Conservation (phyloP, 2,113 vertebrate genomes). For the Formicarius rufipectus region DNA sequence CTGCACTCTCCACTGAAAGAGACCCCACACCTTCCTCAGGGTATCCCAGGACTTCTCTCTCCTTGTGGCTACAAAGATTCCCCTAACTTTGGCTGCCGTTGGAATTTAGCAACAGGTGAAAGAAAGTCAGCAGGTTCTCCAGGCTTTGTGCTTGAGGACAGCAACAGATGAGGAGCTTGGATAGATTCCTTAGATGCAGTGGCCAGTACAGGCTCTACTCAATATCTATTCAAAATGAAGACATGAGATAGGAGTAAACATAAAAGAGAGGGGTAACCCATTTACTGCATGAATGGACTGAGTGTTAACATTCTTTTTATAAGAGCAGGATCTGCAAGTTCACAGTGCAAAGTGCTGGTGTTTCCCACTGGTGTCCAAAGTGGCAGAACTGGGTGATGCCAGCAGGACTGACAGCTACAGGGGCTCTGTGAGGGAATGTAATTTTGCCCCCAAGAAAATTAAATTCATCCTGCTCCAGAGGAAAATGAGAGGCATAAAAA, state of each 20-base stretch:
- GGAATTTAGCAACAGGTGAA: background rate
- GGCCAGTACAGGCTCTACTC: no score
- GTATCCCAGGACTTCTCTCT: background rate
- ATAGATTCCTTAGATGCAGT: background rate
- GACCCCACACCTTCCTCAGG: accelerated
- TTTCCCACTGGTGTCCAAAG: background rate
- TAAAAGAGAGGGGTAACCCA: accelerated
- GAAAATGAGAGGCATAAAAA: background rate
- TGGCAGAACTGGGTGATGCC: background rate
- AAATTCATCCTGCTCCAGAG: background rate
- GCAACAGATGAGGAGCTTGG: background rate
- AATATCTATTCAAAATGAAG: background rate
- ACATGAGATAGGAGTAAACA: background rate
- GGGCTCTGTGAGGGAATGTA: background rate
- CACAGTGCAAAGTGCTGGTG: background rate
- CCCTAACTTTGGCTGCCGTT: background rate
- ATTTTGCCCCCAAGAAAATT: background rate
- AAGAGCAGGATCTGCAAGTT: background rate
- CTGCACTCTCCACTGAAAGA: background rate
- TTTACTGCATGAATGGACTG: background rate
- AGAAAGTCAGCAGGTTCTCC: background rate
- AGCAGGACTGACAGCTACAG: accelerated
- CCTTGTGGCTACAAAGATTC: background rate
- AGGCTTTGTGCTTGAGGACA: background rate
- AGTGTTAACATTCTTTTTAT: background rate